Evolutionary conservation across 2,888 invertebrate genomes (phyloP).

Genomic region (Alviniconcha strummeri): DNA sequence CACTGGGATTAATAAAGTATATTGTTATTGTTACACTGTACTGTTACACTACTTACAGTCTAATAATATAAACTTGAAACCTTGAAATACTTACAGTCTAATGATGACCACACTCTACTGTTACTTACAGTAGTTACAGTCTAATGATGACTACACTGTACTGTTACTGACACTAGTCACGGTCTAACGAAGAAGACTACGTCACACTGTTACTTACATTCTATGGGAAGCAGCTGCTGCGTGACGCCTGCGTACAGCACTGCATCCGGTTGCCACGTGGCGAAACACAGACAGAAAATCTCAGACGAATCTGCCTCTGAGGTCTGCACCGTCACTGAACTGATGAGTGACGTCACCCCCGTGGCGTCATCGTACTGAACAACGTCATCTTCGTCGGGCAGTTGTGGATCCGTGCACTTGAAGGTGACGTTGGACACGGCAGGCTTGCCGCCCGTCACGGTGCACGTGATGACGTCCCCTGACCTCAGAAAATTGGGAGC

Average conservation of each 20-base stretch:
- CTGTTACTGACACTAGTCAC: no score
- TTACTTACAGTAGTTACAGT: no score
- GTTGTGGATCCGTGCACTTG: neutral
- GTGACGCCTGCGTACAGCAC: neutral
- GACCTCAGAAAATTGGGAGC: neutral
- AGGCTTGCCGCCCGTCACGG: neutral
- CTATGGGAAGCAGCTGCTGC: neutral
- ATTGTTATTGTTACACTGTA: no score
- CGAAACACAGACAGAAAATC: neutral
- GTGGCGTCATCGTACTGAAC: neutral
- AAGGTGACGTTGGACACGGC: conserved; percentile 8
- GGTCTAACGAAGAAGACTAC: no score
- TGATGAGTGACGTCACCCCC: conserved; percentile 10
- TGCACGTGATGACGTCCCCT: conserved; percentile 20
- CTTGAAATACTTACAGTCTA: no score
- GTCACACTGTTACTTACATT: conserved; percentile 1
- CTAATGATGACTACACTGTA: no score
- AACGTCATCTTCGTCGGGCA: conserved; percentile 5
- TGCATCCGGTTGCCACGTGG: neutral
- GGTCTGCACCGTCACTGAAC: neutral
- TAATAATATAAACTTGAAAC: no score
- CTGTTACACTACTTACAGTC: no score
- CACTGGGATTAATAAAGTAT: no score
- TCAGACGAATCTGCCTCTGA: no score
- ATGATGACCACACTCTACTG: no score